Base-by-base conservation (phyloP, 2,888 invertebrate species). In the Amiota mariae region DNA sequence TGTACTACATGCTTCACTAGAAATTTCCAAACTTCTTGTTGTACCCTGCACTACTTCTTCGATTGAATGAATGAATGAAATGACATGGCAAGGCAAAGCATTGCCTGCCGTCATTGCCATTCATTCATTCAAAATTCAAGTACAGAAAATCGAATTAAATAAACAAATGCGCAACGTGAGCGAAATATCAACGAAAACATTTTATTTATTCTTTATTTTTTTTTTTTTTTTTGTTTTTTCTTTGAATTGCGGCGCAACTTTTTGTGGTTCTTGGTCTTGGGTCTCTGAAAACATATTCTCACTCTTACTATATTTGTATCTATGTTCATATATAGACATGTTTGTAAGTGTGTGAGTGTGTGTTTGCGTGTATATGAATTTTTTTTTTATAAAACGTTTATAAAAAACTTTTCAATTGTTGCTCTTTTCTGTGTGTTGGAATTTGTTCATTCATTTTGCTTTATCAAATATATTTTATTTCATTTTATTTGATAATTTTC, bases 151-250 rank as follows among this genome's bases (percentile, higher is more conserved):
- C 89, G 88, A 89, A 89, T 89, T 89, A 89, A 88, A 89, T 89
- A 89, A 89, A 89, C 89, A 89, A 89, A 89, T 87, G 88, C 87
- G 85, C 87, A 88, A 88, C 89, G 89, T 89, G 89, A 87, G 84
- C 78, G 76, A 88, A 89, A 87, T 89, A 80, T 81, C 76, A 82
- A 89, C 80, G 78, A 80, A 66, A 36, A 36, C 36, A 36, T 36
- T 36, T 36, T 36, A 36, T 36, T 36, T 36, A 6, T 2, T 36
- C 36, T 36, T 36, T 36, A 36, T 36, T 36, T 36, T 36, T 36
- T 3, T 24, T 24, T 24, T 24, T 18, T 36, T n/a, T n/a, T 24
- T 3, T 2, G 24, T 66, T 66, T 66, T 15, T 66, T 49, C 18
- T 59, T 18, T 59, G 6, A 12, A 18, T 10, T 61, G 24, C 24